phyloP scores from a whole-genome alignment of 2,888 invertebrate genomes.

The Geotrupes spiniger region DNA sequence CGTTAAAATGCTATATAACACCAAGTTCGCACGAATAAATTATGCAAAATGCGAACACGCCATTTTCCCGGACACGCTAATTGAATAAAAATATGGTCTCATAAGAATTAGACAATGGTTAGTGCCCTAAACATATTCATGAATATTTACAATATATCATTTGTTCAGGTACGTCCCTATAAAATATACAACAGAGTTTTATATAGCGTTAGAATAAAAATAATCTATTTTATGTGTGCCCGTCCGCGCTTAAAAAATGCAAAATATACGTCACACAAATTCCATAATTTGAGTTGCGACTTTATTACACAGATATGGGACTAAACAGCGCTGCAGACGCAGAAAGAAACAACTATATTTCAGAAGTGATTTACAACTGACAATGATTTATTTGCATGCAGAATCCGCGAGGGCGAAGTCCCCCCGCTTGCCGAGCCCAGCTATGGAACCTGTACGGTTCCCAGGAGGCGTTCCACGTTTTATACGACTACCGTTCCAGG shows the following conservation, averaged over 20 bases:
- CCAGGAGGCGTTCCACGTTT: conserved; percentile 34
- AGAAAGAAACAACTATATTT: conserved; percentile 32
- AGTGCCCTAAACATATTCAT: no score
- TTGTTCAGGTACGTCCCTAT: no score
- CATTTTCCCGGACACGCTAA: no score
- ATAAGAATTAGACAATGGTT: no score
- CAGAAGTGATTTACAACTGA: conserved; percentile 42
- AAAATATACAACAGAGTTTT: no score
- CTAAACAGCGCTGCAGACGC: conserved; percentile 4
- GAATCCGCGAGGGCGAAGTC: conserved; percentile 34
- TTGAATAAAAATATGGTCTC: no score
- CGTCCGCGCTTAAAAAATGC: not conserved
- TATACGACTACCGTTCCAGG: conserved; percentile 27
- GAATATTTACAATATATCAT: no score
- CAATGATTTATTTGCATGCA: conserved; percentile 43
- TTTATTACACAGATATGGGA: conserved; percentile 5
- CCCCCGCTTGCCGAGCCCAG: conserved; percentile 26
- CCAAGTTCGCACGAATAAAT: no score
- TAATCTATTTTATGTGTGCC: no score
- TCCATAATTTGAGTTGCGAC: conserved; percentile 6
- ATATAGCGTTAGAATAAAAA: no score
- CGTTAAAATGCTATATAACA: no score
- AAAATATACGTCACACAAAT: conserved; percentile 1
- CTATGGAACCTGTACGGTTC: conserved; percentile 29
- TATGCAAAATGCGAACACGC: no score